phyloP scores from a whole-genome alignment of 2,113 vertebrate genomes.

The Poeciliopsis retropinna region DNA sequence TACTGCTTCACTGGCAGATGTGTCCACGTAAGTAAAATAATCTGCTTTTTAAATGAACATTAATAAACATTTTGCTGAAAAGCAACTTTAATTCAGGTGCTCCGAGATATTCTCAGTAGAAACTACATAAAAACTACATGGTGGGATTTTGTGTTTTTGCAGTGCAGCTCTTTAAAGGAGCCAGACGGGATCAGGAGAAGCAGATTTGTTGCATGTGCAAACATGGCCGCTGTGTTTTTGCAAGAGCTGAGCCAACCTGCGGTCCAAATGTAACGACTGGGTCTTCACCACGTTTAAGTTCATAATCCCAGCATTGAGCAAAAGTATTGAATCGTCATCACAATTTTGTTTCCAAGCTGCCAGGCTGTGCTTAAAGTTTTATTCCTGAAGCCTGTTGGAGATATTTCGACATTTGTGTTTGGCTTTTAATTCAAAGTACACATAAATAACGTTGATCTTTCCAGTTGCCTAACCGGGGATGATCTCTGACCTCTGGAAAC shows the following conservation, averaged over 20 bases:
- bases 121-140: too few relatives aligned
- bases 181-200: background rate
- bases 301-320: background rate
- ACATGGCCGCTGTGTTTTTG: background rate
- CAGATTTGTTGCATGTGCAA: background rate
- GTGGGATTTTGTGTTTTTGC: too few relatives aligned
- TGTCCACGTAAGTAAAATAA: too few relatives aligned
- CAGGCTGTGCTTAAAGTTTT: background rate
- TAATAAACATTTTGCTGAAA: too few relatives aligned
- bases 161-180: background rate
- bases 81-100: too few relatives aligned
- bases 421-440: background rate
- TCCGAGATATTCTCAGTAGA: too few relatives aligned
- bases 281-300: background rate
- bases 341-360: background rate
- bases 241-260: background rate
- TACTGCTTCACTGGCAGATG: too few relatives aligned
- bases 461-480: background rate
- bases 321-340: background rate
- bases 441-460: background rate
- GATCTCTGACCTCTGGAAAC: background rate
- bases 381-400: background rate
- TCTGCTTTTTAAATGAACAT: too few relatives aligned
- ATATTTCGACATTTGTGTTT: background rate
- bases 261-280: background rate